Evolutionary conservation across 2,888 invertebrate species (phyloP).

Genomic region (Pammene aurita): DNA sequence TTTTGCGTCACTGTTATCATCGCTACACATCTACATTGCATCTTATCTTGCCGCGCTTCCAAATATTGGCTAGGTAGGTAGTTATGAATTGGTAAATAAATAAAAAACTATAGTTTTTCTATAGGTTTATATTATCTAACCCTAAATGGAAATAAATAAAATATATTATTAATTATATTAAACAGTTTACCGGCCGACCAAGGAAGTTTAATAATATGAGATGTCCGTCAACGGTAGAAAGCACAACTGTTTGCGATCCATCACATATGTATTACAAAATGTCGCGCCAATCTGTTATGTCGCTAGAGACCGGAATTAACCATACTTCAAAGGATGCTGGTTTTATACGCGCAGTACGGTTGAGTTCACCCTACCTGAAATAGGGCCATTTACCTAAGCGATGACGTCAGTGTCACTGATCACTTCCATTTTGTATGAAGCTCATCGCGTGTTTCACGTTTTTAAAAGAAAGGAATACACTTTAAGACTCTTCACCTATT

Average conservation of each 20-base stretch:
- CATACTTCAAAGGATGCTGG: neutral
- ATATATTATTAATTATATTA: no score
- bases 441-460: no score
- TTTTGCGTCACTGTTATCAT: conserved; percentile 8
- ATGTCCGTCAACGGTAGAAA: neutral
- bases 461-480: no score
- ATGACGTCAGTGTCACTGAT: no score
- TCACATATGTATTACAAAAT: neutral
- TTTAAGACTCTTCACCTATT: no score
- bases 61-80: neutral
- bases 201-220: no score
- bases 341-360: neutral
- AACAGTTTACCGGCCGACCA: no score
- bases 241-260: conserved; percentile 5
- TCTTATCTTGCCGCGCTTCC: conserved; percentile 6
- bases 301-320: neutral
- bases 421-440: no score
- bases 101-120: no score
- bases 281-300: neutral
- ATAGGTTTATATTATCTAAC: no score
- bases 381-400: neutral
- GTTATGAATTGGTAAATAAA: neutral
- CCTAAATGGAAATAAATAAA: no score
- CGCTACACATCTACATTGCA: neutral
- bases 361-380: neutral